Evolutionary conservation across 2,888 invertebrate genomes (phyloP).

Genomic region (Entomobrya multifasciata): DNA sequence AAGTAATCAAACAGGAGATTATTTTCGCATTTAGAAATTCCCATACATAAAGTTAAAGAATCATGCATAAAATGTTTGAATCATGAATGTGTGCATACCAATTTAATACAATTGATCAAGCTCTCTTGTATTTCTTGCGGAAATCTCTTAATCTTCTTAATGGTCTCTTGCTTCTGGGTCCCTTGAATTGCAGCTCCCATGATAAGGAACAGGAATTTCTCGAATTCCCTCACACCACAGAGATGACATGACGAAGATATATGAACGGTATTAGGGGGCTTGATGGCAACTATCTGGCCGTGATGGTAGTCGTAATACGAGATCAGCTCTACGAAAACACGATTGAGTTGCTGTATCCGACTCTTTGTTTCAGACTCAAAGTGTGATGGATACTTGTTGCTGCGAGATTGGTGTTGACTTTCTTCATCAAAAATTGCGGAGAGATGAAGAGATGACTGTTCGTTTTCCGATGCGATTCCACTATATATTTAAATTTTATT

Average conservation of each 20-base stretch:
- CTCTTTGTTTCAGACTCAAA: conserved; percentile 79
- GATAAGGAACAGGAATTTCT: conserved; percentile 78
- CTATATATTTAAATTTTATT: conserved; percentile 51
- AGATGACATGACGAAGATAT: conserved; percentile 77
- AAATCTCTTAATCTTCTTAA: conserved; percentile 78
- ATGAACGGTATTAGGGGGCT: conserved; percentile 79
- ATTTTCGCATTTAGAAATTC: neutral
- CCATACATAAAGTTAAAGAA: neutral
- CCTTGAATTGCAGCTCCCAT: conserved; percentile 79
- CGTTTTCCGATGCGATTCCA: conserved; percentile 78
- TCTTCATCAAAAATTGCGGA: conserved; percentile 80
- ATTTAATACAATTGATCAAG: conserved; percentile 78
- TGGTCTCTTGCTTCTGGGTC: conserved; percentile 78
- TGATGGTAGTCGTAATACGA: conserved; percentile 79
- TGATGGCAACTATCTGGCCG: conserved; percentile 78
- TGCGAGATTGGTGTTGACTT: conserved; percentile 69
- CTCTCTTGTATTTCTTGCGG: conserved; percentile 78
- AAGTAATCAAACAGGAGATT: neutral
- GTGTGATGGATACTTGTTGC: conserved; percentile 77
- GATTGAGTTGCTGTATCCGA: conserved; percentile 77
- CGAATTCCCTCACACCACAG: conserved; percentile 78
- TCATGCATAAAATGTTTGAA: neutral
- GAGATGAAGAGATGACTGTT: conserved; percentile 79
- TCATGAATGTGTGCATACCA: conserved; percentile 65
- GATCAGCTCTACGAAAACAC: conserved; percentile 77